Evolutionary conservation across 2,888 invertebrate species (phyloP).

Genomic region (Quadriops clusia): DNA sequence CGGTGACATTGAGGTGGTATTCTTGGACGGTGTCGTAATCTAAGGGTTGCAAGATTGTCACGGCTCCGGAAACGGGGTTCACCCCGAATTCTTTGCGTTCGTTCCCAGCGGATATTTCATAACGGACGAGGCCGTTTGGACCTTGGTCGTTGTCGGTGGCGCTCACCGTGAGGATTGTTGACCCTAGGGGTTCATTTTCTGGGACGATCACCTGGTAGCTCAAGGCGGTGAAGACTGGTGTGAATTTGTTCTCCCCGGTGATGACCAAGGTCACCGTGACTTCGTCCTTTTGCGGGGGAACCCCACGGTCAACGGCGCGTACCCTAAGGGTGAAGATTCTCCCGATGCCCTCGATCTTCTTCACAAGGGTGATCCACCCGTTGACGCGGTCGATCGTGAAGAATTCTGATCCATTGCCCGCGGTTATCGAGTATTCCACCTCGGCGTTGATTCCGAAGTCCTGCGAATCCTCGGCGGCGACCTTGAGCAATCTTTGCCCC

Average conservation of each 20-base stretch:
- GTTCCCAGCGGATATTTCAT: slow-evolving; percentile 75
- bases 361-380: slow-evolving; percentile 70
- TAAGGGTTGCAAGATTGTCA: slow-evolving; percentile 65
- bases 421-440: slow-evolving; percentile 62
- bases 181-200: slow-evolving; percentile 80
- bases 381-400: slow-evolving; percentile 62
- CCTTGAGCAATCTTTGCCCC: slow-evolving; percentile 60
- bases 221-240: slow-evolving; percentile 71
- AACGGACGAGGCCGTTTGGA: slow-evolving; percentile 80
- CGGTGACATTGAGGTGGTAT: slow-evolving; percentile 78
- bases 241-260: slow-evolving; percentile 70
- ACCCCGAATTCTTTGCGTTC: slow-evolving; percentile 69
- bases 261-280: slow-evolving; percentile 62
- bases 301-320: slow-evolving; percentile 75
- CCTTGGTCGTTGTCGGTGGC: slow-evolving; percentile 80
- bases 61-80: slow-evolving; percentile 62
- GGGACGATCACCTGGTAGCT: slow-evolving; percentile 85
- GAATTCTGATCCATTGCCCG: slow-evolving; percentile 65
- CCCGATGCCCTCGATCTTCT: slow-evolving; percentile 45
- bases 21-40: slow-evolving; percentile 81
- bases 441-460: slow-evolving; percentile 86
- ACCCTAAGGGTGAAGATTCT: slow-evolving; percentile 56
- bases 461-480: slow-evolving; percentile 61
- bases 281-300: slow-evolving; percentile 73
- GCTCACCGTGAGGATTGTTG: slow-evolving; percentile 70